Conservation (phyloP, 2,888 invertebrate genomes). For the Penaeus monodon region DNA sequence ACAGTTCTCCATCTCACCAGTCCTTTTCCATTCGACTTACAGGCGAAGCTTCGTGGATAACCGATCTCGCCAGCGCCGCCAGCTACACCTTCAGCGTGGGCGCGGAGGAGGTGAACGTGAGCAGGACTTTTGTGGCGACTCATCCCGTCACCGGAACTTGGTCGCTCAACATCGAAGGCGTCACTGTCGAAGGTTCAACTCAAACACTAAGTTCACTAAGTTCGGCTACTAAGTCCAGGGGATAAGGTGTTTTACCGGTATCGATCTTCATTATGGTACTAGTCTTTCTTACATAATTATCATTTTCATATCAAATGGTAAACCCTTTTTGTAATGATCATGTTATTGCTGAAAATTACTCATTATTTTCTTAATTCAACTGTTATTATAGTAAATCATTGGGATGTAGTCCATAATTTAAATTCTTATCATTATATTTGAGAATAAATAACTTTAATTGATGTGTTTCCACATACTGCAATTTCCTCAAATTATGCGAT, state of each 20-base stretch:
- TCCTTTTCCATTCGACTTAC: not conserved
- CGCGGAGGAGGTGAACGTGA: not conserved
- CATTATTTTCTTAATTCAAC: too few relatives aligned
- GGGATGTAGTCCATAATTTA: too few relatives aligned
- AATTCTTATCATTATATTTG: too few relatives aligned
- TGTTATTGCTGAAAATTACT: too few relatives aligned
- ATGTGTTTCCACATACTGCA: too few relatives aligned
- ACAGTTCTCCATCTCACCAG: not conserved
- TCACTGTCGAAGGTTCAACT: slow-evolving; percentile 1
- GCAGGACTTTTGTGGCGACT: not conserved
- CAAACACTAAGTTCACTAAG: not conserved
- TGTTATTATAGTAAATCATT: too few relatives aligned
- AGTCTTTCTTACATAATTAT: too few relatives aligned
- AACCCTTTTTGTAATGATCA: too few relatives aligned
- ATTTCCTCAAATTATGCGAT: too few relatives aligned
- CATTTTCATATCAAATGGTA: too few relatives aligned
- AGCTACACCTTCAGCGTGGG: slow-evolving; percentile 6
- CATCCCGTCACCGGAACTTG: slow-evolving; percentile 30
- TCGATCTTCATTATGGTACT: too few relatives aligned
- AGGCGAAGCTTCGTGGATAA: slow-evolving; percentile 24
- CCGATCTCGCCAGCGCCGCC: not conserved
- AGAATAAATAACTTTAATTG: too few relatives aligned
- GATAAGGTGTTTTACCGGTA: not conserved
- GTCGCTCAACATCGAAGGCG: slow-evolving; percentile 22
- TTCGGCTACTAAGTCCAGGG: not conserved